These are phyloP conservation scores for Myiagra hebetior DNA, from an alignment of 2,113 vertebrate genomes.

Conservation along the genomic window DNA sequence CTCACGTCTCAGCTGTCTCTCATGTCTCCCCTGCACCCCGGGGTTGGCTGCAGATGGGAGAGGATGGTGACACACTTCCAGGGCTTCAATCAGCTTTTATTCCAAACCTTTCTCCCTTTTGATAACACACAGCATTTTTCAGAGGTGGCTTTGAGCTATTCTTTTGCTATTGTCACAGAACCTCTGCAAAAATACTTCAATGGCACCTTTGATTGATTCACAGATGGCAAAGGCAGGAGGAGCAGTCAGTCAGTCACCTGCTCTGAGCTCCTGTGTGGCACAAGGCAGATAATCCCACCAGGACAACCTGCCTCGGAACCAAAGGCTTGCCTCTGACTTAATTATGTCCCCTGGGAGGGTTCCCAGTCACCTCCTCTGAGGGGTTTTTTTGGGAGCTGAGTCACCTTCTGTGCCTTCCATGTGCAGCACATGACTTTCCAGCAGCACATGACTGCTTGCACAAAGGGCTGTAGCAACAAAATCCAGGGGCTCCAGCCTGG, in stretches of 20 bases:
- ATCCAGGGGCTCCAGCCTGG: not conserved
- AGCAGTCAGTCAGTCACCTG: not conserved
- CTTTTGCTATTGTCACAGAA: not conserved
- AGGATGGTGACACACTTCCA: not conserved
- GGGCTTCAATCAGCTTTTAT: not conserved
- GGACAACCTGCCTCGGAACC: not conserved
- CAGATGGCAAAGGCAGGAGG: not conserved
- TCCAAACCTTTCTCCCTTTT: not conserved
- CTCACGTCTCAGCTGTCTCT: not conserved
- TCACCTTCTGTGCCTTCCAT: fast-evolving
- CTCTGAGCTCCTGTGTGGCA: not conserved
- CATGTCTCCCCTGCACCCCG: fast-evolving
- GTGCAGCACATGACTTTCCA: too few species aligned
- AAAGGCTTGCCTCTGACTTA: not conserved
- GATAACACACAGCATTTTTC: not conserved
- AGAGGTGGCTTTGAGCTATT: not conserved
- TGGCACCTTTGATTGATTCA: not conserved
- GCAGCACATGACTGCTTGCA: not conserved
- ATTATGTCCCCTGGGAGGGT: not conserved
- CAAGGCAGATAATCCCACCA: not conserved
- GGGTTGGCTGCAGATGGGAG: not conserved
- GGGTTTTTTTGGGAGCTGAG: not conserved
- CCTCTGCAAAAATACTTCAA: not conserved
- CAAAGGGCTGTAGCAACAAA: not conserved
- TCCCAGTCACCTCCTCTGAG: not conserved